These are phyloP conservation scores for Drosophila repletoides DNA, from an alignment of 1,140 invertebrate species.

Conservation along the genomic window DNA sequence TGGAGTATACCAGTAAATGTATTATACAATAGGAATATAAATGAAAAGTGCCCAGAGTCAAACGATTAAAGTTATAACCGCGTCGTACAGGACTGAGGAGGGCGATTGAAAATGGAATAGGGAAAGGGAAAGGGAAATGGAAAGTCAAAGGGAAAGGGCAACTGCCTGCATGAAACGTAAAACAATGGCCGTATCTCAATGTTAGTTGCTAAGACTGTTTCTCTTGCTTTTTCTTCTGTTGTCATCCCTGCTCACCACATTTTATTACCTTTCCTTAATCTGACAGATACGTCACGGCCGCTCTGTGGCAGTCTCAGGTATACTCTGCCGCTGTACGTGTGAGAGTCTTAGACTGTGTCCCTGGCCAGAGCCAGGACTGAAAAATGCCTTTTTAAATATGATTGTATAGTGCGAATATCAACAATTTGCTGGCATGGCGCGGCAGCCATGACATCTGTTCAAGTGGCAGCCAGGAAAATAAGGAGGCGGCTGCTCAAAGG, in stretches of 20 bases:
- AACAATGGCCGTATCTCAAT: constrained; percentile 68
- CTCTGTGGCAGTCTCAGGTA: constrained; percentile 28
- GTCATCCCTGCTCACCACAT: constrained; percentile 81
- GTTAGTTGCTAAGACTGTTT: constrained; percentile 18
- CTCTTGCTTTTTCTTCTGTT: constrained; percentile 27
- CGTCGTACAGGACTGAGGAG: constrained; percentile 11
- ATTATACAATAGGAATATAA: constrained; percentile 8
- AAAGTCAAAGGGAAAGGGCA: constrained; percentile 39
- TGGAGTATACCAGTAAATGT: not conserved
- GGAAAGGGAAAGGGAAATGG: constrained; percentile 1
- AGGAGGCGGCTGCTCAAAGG: constrained; percentile 33
- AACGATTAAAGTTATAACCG: constrained; percentile 75
- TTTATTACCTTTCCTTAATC: constrained; percentile 80
- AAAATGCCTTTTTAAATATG: constrained; percentile 75
- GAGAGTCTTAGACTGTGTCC: constrained; percentile 15
- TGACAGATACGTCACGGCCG: constrained; percentile 80
- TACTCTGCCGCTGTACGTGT: not conserved
- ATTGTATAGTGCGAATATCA: constrained; percentile 68
- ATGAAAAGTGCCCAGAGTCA: constrained; percentile 55
- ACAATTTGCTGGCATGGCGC: constrained; percentile 47
- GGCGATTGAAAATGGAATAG: not conserved
- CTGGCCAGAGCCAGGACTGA: not conserved
- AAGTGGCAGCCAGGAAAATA: constrained; percentile 49
- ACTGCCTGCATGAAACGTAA: constrained; percentile 63
- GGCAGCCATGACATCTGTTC: constrained; percentile 68